Evolutionary conservation across 1,140 invertebrate genomes (phyloP), one percentile per base, ranked within the genome.

Genomic region (Drosophila trapezifrons): DNA sequence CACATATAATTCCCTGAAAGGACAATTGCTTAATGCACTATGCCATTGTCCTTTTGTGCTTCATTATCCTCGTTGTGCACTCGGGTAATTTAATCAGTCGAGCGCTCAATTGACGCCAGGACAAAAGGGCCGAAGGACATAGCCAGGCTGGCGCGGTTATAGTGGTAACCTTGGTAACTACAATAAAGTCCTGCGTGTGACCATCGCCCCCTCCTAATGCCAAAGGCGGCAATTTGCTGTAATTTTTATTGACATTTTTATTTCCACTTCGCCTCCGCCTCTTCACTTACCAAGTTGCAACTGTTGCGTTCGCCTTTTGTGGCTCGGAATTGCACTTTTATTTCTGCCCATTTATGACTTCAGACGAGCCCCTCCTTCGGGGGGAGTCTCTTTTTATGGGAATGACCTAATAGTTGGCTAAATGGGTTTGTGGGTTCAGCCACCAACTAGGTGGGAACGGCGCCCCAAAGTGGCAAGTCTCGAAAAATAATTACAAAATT

Each of bases 81-180:
- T 46, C 40, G 81, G 59, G 71, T 87, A 86, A 86, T 86, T 86
- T 83, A 86, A 86, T 86, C 80, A 86, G 64, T 51, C 67, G 37
- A 67, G 40, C 80, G 80, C 76, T 76, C 71, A 80, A 83, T 83
- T 84, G 80, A 71, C 65, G 81, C 80, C 74, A 72, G 80, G 76
- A 80, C 64, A 60, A 37, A n/a, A 29, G 60, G 55, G 25, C n/a
- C 40, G 54, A 32, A 51, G 27, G 29, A 45, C 29, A 54, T 35
- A n/a, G 49, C 51, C 51, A 54, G 51, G 51, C 51, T 54, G 51
- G 35, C 32, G 38, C 37, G 22, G 20, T 62, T 54, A 22, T 54
- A 54, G 32, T 37, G 51, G 69, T 79, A 87, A 83, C 84, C 83
- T 86, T 86, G 83, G 83, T 52, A 70, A 83, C 84, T 73, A 32